Evolutionary conservation across 2,797 vertebrate species (phyloP), one percentile per base, ranked within the genome.

Genomic region (Botia almorhae): DNA sequence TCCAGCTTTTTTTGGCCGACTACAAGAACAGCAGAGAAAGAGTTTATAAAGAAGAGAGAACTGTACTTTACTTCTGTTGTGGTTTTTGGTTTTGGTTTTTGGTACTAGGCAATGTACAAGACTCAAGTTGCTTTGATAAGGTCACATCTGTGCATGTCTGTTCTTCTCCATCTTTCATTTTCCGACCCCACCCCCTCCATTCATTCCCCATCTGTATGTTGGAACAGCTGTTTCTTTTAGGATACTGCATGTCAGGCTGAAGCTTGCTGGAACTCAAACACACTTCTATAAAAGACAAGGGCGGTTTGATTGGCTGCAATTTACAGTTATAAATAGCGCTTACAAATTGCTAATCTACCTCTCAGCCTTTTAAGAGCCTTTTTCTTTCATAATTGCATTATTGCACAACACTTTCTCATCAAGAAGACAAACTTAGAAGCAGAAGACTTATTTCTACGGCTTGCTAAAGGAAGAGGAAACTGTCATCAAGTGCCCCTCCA

Each of bases 1-100:
- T 98, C 95, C 94, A 95, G 92, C 94, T 94, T 95, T 96, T 96
- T 95, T 93, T 92, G 94, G 94, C 96, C 83, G 95, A 94, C 94
- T 94, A 93, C 94, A 95, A 78, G 36, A 53, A 58, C 2, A 8
- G 61, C 69, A 76, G 65, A 17, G 26, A 12, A 12, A 51, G 39
- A 43, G 63, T 55, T 29, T 67, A 63, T 77, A 84, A 83, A 80
- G 77, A 46, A 46, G 74, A 51, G 65, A 75, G 76, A 85, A 83
- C 50, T 73, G 79, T 65, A 76, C 43, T 80, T 94, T 94, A 93
- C 93, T 93, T 94, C 92, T 93, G 91, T 93, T 93, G 91, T 93
- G 93, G 10, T 10, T 26, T 26, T 26, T 26, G 23, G 23, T 26
- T 26, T 26, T 26, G 23, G 23, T 26, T 26, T 26, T 26, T 26